phyloP scores from a whole-genome alignment of 2,797 vertebrate species.

The Merluccius polli region DNA sequence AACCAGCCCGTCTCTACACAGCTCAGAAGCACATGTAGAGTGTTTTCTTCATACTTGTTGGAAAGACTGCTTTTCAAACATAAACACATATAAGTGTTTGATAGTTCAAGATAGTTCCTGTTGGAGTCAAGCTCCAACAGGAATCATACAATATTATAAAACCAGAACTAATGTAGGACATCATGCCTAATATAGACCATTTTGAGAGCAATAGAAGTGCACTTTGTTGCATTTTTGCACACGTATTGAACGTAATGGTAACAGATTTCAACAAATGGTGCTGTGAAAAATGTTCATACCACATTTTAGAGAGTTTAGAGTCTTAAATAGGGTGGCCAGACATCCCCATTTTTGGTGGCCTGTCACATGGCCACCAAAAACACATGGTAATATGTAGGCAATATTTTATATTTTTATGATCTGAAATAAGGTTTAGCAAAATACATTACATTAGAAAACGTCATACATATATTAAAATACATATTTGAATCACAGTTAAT shows the following conservation, averaged over 20 bases:
- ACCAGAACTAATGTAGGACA: constrained; percentile 43
- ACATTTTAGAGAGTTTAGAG: no score
- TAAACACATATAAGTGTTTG: constrained; percentile 55
- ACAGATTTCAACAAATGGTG: background rate
- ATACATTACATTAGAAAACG: no score
- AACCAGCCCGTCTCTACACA: constrained; percentile 1
- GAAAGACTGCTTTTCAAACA: constrained; percentile 29
- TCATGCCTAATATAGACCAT: constrained; percentile 35
- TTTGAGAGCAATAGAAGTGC: constrained; percentile 34
- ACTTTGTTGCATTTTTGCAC: constrained; percentile 13
- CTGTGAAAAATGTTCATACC: no score
- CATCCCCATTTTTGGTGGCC: no score
- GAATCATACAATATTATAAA: constrained; percentile 40
- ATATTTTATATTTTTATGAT: no score
- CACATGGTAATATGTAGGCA: no score
- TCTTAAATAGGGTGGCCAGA: no score
- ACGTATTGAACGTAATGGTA: background rate
- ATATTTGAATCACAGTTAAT: no score
- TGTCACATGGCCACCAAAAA: no score
- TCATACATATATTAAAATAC: no score
- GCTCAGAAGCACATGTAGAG: constrained; percentile 28
- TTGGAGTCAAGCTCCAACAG: constrained; percentile 35
- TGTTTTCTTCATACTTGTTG: constrained; percentile 27
- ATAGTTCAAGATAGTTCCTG: no score
- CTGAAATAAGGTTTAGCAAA: no score